A percentile compares a stretch with the other conserved stretches of the same genome.
phyloP scores from a whole-genome alignment of 1,140 invertebrate species.

The Parapsyche elsis region DNA sequence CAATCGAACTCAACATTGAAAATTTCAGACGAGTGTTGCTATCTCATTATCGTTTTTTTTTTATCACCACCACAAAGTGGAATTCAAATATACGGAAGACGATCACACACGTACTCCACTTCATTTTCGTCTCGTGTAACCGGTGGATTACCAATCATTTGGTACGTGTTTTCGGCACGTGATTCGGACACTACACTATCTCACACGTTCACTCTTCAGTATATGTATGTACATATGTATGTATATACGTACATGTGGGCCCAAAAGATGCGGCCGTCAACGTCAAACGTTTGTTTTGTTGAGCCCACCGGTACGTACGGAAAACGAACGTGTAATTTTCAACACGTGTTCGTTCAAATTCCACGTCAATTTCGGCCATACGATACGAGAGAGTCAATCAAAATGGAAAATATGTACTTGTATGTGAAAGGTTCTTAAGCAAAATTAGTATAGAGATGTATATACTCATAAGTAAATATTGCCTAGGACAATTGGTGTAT shows the following conservation, averaged over 20 bases:
- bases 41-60: slow-evolving; percentile 21
- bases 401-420: no score
- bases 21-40: background rate
- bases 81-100: slow-evolving; percentile 20
- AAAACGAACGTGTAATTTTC: slow-evolving; percentile 35
- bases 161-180: slow-evolving; percentile 27
- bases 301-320: background rate
- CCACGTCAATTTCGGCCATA: slow-evolving; percentile 18
- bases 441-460: no score
- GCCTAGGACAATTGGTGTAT: no score
- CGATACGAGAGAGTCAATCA: no score
- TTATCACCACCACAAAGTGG: background rate
- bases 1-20: no score
- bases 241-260: background rate
- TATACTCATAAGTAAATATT: no score
- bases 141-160: slow-evolving; percentile 9
- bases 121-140: slow-evolving; percentile 7
- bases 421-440: no score
- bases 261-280: background rate
- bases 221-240: background rate
- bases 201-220: background rate
- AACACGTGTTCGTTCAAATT: slow-evolving; percentile 22
- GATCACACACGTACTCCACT: slow-evolving; percentile 20
- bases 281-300: slow-evolving; percentile 28
- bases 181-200: slow-evolving; percentile 1